These are phyloP conservation scores for Poeciliopsis infans DNA, from an alignment of 2,797 vertebrate genomes.

Conservation along the genomic window DNA sequence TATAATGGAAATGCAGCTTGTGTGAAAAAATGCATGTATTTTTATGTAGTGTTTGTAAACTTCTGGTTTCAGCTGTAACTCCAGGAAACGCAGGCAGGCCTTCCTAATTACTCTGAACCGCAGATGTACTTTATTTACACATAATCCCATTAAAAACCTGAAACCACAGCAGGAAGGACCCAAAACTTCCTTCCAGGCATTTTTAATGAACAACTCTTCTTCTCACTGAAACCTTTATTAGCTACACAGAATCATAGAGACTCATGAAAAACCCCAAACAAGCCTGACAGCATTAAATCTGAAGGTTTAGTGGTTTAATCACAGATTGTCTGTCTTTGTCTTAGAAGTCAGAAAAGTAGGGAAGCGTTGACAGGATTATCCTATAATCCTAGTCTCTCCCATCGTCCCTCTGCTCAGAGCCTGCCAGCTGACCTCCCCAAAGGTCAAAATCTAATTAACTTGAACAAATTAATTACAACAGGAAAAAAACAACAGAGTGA, in stretches of 20 bases:
- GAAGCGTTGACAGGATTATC: constrained; percentile 68
- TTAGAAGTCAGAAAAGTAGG: constrained; percentile 33
- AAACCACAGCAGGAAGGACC: constrained; percentile 52
- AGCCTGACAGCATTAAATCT: constrained; percentile 42
- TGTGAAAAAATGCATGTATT: too few relatives aligned
- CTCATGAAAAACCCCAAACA: constrained; percentile 10
- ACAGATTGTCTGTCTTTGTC: constrained; percentile 36
- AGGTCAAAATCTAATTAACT: not conserved
- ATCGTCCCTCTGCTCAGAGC: constrained; percentile 23
- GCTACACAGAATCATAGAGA: constrained; percentile 16
- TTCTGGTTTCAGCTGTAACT: not conserved
- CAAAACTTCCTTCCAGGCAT: constrained; percentile 27
- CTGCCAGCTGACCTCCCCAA: constrained; percentile 20
- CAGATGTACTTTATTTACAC: constrained; percentile 47
- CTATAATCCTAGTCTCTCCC: constrained; percentile 69
- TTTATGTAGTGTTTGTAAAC: too few relatives aligned
- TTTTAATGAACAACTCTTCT: constrained; percentile 35
- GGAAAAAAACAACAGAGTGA: not conserved
- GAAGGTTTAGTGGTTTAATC: constrained; percentile 63
- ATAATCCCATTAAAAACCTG: constrained; percentile 64
- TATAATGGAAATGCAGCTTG: too few relatives aligned
- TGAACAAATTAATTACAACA: not conserved
- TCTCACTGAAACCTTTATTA: constrained; percentile 25
- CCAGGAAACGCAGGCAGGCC: constrained; percentile 9
- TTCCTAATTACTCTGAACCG: constrained; percentile 47